Percentiles rank a stretch among this genome's conserved stretches.
Conservation (phyloP, 1,140 invertebrate species). For the Leptestheria dahalacensis region DNA sequence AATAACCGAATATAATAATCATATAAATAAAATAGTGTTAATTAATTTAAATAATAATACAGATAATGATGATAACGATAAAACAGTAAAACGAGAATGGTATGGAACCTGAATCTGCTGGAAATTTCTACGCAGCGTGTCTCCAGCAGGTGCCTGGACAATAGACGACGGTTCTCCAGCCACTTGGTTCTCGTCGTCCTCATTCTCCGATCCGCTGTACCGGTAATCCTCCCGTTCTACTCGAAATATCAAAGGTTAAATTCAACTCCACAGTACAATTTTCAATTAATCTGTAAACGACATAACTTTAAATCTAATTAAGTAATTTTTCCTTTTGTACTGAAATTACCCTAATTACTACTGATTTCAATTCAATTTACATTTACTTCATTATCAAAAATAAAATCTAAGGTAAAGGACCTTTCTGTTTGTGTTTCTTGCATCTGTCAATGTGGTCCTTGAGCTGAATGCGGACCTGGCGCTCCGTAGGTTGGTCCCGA, state of each 20-base stretch:
- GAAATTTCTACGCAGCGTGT: slow-evolving; percentile 87
- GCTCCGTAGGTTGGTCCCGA: slow-evolving; percentile 90
- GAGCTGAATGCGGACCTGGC: slow-evolving; percentile 92
- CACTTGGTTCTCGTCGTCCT: slow-evolving; percentile 64
- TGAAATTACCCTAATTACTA: too few relatives aligned
- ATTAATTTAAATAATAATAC: too few relatives aligned
- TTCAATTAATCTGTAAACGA: too few relatives aligned
- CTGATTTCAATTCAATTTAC: too few relatives aligned
- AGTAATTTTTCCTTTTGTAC: too few relatives aligned
- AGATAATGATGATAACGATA: too few relatives aligned
- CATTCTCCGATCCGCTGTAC: slow-evolving; percentile 75
- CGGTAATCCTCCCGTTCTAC: slow-evolving; percentile 43
- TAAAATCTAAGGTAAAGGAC: slow-evolving; percentile 21
- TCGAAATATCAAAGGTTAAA: too few relatives aligned
- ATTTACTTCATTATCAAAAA: background rate
- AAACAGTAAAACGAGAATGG: slow-evolving; percentile 3
- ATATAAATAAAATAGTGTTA: too few relatives aligned
- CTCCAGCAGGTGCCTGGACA: slow-evolving; percentile 71
- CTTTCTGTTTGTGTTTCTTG: slow-evolving; percentile 83
- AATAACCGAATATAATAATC: too few relatives aligned
- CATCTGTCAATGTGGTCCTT: slow-evolving; percentile 98
- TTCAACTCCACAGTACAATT: background rate
- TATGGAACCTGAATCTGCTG: slow-evolving; percentile 69
- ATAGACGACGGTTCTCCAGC: slow-evolving; percentile 79
- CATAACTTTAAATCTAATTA: too few relatives aligned